Evolutionary conservation across 2,888 invertebrate species (phyloP).

Genomic region (Campoletis raptor): DNA sequence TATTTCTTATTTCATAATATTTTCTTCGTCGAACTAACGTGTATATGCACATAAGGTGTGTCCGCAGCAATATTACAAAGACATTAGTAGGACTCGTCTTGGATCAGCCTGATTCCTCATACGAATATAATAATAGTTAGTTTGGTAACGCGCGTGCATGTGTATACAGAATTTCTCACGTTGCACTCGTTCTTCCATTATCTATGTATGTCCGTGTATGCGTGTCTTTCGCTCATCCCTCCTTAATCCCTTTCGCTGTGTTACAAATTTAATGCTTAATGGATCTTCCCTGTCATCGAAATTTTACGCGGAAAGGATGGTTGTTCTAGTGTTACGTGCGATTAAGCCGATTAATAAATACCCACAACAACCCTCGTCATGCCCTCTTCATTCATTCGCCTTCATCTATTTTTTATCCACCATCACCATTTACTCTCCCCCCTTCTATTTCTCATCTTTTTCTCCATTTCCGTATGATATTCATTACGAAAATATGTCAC

Average conservation of each 20-base stretch:
- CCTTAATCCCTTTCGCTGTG: conserved; percentile 6
- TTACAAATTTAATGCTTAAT: conserved; percentile 31
- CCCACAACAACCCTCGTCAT: neutral
- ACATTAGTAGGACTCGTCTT: conserved; percentile 20
- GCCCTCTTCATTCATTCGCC: too few relatives aligned
- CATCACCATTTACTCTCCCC: too few relatives aligned
- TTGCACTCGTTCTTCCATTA: neutral
- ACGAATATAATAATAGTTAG: conserved; percentile 25
- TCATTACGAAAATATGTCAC: too few relatives aligned
- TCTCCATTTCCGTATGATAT: too few relatives aligned
- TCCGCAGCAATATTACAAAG: conserved; percentile 10
- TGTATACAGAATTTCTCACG: conserved; percentile 7
- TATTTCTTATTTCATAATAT: conserved; percentile 30
- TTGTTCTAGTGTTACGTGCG: neutral
- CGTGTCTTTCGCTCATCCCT: conserved; percentile 25
- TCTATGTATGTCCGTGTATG: neutral
- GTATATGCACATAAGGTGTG: conserved; percentile 2
- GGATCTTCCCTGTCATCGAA: conserved; percentile 11
- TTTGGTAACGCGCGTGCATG: conserved; percentile 34
- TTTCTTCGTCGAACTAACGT: neutral
- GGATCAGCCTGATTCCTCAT: conserved; percentile 27
- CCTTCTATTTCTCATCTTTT: too few relatives aligned
- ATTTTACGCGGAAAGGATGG: conserved; percentile 5
- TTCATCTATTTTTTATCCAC: too few relatives aligned
- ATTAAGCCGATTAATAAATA: conserved; percentile 4